Percentiles rank a stretch among this genome's conserved stretches.
Evolutionary conservation across 2,888 invertebrate genomes (phyloP).

Genomic region (Saturnia pavonia): DNA sequence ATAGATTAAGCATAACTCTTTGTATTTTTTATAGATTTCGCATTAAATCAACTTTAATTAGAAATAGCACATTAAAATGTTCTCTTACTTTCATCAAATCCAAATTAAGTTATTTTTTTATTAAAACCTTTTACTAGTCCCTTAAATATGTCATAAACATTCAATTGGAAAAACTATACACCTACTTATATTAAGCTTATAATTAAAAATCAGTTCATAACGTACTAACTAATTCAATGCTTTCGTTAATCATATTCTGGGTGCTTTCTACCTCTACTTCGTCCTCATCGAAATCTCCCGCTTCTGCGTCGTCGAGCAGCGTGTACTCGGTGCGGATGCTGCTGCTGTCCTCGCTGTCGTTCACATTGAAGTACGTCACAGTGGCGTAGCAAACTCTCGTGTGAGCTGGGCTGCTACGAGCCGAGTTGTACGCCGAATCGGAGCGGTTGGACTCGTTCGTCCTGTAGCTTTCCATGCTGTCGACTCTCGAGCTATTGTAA

Average conservation of each 20-base stretch:
- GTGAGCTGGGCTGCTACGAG: constrained; percentile 62
- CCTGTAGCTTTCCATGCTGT: constrained; percentile 57
- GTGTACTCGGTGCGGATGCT: constrained; percentile 75
- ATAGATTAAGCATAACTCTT: too few relatives aligned
- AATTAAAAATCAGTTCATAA: constrained; percentile 51
- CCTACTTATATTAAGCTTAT: constrained; percentile 7
- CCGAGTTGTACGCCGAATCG: constrained; percentile 75
- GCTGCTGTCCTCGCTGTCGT: constrained; percentile 73
- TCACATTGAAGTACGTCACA: constrained; percentile 72
- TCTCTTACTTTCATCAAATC: not conserved
- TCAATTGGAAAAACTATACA: constrained; percentile 12
- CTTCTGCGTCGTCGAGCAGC: constrained; percentile 62
- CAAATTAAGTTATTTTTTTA: not conserved
- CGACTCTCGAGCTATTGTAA: constrained; percentile 60
- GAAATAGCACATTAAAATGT: not conserved
- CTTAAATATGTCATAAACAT: constrained; percentile 7
- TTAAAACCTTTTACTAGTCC: not conserved
- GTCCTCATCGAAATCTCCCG: constrained; percentile 44
- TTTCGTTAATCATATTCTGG: constrained; percentile 74
- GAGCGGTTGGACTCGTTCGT: constrained; percentile 58
- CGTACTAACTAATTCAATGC: constrained; percentile 69
- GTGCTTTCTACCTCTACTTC: constrained; percentile 58
- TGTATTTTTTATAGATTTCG: too few relatives aligned
- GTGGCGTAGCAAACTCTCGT: constrained; percentile 67
- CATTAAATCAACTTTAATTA: not conserved